Conservation (phyloP, 1,140 invertebrate genomes). For the Trachelipus rathkii region DNA sequence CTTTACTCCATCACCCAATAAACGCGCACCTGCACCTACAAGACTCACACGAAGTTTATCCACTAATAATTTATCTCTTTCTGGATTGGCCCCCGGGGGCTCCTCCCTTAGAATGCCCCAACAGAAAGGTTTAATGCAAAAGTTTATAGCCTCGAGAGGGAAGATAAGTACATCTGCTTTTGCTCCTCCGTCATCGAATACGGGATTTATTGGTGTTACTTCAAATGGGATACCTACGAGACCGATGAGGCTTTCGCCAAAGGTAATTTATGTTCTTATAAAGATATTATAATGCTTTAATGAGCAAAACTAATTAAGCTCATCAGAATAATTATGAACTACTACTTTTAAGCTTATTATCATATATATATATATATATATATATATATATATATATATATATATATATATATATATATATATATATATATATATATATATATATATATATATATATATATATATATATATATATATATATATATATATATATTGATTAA, state of each 20-base stretch:
- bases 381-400: too few relatives aligned
- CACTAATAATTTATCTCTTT: conserved; percentile 33
- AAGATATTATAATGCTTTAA: too few relatives aligned
- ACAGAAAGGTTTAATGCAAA: conserved; percentile 64
- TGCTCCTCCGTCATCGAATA: conserved; percentile 30
- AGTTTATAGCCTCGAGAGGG: conserved; percentile 68
- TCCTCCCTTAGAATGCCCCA: conserved; percentile 2
- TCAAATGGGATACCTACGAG: conserved; percentile 31
- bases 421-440: too few relatives aligned
- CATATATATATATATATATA: too few relatives aligned
- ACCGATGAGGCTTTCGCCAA: conserved; percentile 39
- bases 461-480: too few relatives aligned
- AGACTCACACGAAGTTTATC: conserved; percentile 23
- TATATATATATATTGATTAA: too few relatives aligned
- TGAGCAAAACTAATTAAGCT: too few relatives aligned
- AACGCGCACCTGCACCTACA: conserved; percentile 6
- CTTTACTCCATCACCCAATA: conserved; percentile 21
- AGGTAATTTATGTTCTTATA: too few relatives aligned
- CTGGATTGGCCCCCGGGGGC: conserved; percentile 13
- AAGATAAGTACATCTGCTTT: conserved; percentile 53
- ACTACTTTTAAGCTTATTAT: too few relatives aligned
- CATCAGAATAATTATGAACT: too few relatives aligned
- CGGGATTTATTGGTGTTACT: conserved; percentile 17
- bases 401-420: too few relatives aligned
- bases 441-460: too few relatives aligned